Conservation (phyloP, 2,113 vertebrate genomes). For the Zapus hudsonius region DNA sequence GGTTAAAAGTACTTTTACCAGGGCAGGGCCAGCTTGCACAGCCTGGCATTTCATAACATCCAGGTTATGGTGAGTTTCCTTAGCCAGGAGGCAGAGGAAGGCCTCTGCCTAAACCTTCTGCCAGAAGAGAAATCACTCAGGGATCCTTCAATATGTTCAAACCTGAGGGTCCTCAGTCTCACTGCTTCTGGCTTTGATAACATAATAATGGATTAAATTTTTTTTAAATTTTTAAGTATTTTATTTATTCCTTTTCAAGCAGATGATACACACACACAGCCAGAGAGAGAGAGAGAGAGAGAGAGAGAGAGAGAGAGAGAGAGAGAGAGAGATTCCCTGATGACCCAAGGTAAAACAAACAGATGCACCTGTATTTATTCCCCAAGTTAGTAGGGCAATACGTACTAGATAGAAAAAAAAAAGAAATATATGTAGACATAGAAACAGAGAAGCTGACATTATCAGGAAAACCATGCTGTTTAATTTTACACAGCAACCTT, state of each 20-base stretch:
- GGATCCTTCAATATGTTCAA: neutral
- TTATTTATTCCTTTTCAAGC: no score
- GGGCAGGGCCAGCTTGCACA: no score
- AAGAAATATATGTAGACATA: neutral
- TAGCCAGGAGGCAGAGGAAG: neutral
- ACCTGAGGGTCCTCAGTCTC: neutral
- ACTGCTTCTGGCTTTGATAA: neutral
- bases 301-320: no score
- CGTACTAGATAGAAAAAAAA: neutral
- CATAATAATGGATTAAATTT: neutral
- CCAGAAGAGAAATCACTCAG: neutral
- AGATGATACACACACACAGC: no score
- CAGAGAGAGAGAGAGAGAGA: no score
- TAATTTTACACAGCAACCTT: neutral
- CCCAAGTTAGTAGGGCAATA: neutral
- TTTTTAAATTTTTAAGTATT: no score
- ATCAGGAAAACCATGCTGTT: neutral
- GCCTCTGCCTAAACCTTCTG: neutral
- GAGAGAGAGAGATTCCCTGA: no score
- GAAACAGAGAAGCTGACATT: neutral
- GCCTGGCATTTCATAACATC: no score
- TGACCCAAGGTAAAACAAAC: neutral
- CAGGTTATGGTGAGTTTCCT: no score
- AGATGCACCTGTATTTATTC: neutral
- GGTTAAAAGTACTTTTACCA: no score